These are phyloP conservation scores for Tachystola acroxantha DNA, from an alignment of 2,888 invertebrate species.

Conservation along the genomic window DNA sequence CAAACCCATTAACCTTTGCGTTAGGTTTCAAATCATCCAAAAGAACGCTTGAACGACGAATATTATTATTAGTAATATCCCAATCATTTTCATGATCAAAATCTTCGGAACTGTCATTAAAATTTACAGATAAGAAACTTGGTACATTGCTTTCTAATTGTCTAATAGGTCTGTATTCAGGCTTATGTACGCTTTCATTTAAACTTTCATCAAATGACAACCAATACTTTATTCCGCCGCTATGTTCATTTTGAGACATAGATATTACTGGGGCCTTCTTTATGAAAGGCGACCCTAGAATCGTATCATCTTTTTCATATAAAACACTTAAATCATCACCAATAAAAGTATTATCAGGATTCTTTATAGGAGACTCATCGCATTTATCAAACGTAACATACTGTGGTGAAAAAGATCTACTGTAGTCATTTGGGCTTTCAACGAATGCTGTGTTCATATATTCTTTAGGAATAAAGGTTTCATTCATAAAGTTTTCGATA, in stretches of 20 bases:
- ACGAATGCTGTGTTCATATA: conserved; percentile 59
- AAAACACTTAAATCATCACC: conserved; percentile 30
- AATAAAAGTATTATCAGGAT: conserved; percentile 14
- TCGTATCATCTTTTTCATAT: conserved; percentile 40
- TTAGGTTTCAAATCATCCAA: conserved; percentile 23
- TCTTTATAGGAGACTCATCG: conserved; percentile 45
- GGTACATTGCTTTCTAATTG: conserved; percentile 41
- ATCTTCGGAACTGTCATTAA: conserved; percentile 20
- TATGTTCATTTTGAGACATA: conserved; percentile 59
- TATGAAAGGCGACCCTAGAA: conserved; percentile 51
- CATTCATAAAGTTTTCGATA: conserved; percentile 18
- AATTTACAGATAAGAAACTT: conserved; percentile 44
- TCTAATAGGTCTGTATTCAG: conserved; percentile 2
- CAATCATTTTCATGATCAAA: conserved; percentile 14
- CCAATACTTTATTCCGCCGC: conserved; percentile 68
- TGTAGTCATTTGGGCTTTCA: conserved; percentile 15
- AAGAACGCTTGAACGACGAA: conserved; percentile 15
- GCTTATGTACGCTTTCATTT: conserved; percentile 19
- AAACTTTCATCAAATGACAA: conserved; percentile 57
- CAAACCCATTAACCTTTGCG: conserved; percentile 20
- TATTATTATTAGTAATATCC: conserved; percentile 2
- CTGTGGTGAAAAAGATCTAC: conserved; percentile 43
- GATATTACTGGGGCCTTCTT: conserved; percentile 49
- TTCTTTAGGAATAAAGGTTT: conserved; percentile 29
- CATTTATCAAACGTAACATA: conserved; percentile 45